A percentile compares a stretch with the other conserved stretches of the same genome.
Evolutionary conservation across 2,113 vertebrate genomes (phyloP).

Genomic region (Oophaga pumilio): DNA sequence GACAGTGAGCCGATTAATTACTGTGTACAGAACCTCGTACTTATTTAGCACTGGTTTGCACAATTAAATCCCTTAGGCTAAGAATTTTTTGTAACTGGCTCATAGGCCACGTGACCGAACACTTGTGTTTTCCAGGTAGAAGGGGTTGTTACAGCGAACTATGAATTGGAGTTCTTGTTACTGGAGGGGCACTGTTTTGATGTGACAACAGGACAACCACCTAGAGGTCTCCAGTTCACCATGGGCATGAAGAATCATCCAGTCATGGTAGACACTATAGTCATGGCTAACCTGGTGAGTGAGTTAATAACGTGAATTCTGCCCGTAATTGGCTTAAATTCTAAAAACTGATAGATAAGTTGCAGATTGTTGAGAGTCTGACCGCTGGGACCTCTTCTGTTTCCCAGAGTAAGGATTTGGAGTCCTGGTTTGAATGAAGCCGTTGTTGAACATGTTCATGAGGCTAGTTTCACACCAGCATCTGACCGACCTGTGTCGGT

Average conservation of each 20-base stretch:
- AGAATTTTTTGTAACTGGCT: neutral
- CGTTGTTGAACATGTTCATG: no score
- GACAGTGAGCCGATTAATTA: neutral
- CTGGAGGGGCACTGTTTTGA: constrained; percentile 96
- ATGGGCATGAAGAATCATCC: constrained; percentile 84
- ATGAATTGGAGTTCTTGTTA: constrained; percentile 90
- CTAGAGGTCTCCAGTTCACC: constrained; percentile 90
- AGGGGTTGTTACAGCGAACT: constrained; percentile 80
- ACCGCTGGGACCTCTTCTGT: no score
- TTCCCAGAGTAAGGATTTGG: no score
- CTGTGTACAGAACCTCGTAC: neutral
- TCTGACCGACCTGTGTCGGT: no score
- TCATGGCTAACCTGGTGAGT: constrained; percentile 96
- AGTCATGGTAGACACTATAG: constrained; percentile 88
- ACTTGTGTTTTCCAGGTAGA: constrained; percentile 73
- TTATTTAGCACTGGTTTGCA: neutral
- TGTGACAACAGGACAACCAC: constrained; percentile 81
- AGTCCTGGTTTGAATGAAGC: no score
- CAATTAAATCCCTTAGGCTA: neutral
- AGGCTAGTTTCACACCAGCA: no score
- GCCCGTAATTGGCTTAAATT: neutral
- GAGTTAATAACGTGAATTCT: neutral
- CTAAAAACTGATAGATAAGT: no score
- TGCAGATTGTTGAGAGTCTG: no score
- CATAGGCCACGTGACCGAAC: constrained; percentile 1